phyloP scores from a whole-genome alignment of 2,888 invertebrate genomes.

The Ischnura elegans region DNA sequence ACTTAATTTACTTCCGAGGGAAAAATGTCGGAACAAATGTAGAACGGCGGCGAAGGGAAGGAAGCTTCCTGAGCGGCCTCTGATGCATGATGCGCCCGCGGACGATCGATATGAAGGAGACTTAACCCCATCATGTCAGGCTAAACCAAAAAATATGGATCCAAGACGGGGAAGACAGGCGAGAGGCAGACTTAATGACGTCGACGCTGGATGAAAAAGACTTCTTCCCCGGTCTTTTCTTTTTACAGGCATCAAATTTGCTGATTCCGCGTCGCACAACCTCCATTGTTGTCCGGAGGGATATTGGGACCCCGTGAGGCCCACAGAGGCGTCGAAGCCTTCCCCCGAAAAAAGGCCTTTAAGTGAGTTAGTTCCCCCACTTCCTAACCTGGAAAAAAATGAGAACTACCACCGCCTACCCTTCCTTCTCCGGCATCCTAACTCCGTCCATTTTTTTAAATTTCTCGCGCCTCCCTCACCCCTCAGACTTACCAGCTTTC shows the following conservation, averaged over 20 bases:
- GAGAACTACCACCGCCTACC: background rate
- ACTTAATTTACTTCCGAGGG: background rate
- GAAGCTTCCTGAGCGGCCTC: background rate
- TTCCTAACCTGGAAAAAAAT: background rate
- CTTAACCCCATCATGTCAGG: slow-evolving; percentile 59
- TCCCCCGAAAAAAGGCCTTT: slow-evolving; percentile 6
- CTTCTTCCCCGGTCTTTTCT: background rate
- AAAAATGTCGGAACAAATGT: background rate
- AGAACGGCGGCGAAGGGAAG: background rate
- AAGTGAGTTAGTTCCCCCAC: slow-evolving; percentile 20
- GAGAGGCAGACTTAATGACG: slow-evolving; percentile 50
- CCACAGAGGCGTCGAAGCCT: slow-evolving; percentile 21
- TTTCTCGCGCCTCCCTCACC: slow-evolving; percentile 42
- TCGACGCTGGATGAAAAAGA: slow-evolving; percentile 18
- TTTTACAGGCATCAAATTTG: slow-evolving; percentile 65
- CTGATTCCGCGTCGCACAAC: slow-evolving; percentile 56
- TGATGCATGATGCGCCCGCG: background rate
- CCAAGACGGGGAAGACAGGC: slow-evolving; percentile 4
- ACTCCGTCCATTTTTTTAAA: too few species aligned
- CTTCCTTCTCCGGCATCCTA: background rate
- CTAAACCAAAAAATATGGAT: slow-evolving; percentile 52
- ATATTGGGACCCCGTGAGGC: slow-evolving; percentile 54
- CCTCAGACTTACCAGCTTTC: slow-evolving; percentile 13
- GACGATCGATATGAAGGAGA: slow-evolving; percentile 19
- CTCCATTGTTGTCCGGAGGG: slow-evolving; percentile 54